Evolutionary conservation across 1,140 invertebrate species (phyloP), one percentile per base, ranked within the genome.

Genomic region (Galleria mellonella): DNA sequence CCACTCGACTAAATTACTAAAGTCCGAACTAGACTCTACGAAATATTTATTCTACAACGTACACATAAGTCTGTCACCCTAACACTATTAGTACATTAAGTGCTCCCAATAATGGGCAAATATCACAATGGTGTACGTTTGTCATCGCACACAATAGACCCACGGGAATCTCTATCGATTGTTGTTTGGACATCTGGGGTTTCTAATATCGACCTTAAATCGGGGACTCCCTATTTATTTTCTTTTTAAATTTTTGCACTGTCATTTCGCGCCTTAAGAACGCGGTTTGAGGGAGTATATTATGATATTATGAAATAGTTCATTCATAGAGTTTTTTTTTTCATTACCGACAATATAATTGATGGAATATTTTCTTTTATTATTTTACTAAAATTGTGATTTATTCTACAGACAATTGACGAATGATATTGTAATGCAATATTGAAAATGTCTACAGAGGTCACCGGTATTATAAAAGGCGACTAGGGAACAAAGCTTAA

Each of bases 131-230:
- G 69, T 12, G 45, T 35, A 38, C 64, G 62, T 72, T 68, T 69
- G 47, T 62, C 55, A 71, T 52, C 47, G 46, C 45, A 52, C 56
- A 74, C 63, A 72, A 68, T 50, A 33, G 46, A 32, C 42, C 40
- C 40, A 48, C 47, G 37, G 49, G 38, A 42, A 44, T 47, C 44
- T 58, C 55, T 43, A 48, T 37, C 64, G 51, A 65, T 74, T 71
- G 62, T 64, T 70, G 67, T 75, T 73, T 75, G 63, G 71, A 71
- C 77, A 79, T 82, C 75, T 79, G 77, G 74, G 66, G 65, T 71
- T 62, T 57, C 47, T 30, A 48, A 70, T 48, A 58, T 47, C 55
- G 47, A 48, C 33, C 43, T 40, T 31, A 31, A 50, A 58, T 35
- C 41, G 53, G 46, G 48, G 43, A 54, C 51, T 55, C 54, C 45